These are phyloP conservation scores for Pammene aurita DNA, from an alignment of 2,888 invertebrate species.

Conservation along the genomic window DNA sequence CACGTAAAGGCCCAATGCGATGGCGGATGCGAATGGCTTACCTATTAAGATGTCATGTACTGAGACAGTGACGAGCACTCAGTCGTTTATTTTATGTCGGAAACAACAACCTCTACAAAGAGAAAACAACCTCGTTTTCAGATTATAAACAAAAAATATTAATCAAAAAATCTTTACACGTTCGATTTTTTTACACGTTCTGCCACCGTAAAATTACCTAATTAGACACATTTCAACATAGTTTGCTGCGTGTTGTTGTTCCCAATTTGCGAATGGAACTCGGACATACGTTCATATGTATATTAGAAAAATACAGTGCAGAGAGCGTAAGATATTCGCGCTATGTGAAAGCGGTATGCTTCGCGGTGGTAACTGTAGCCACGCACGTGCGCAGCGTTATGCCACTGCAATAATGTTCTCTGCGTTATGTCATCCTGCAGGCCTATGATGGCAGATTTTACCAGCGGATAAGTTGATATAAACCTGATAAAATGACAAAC, in stretches of 20 bases:
- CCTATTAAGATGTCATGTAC: too few species aligned
- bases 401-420: conserved; percentile 13
- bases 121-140: too few species aligned
- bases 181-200: conserved; percentile 3
- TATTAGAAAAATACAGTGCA: conserved; percentile 41
- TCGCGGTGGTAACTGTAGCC: neutral
- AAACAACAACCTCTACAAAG: too few species aligned
- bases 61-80: too few species aligned
- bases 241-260: neutral
- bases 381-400: conserved; percentile 31
- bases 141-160: too few species aligned
- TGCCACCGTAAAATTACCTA: conserved; percentile 12
- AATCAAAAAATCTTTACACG: too few species aligned
- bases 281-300: conserved; percentile 20
- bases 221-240: conserved; percentile 12
- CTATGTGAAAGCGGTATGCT: conserved; percentile 36
- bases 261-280: conserved; percentile 26
- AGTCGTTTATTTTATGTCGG: too few species aligned
- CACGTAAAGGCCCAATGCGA: too few species aligned
- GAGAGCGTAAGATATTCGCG: conserved; percentile 41
- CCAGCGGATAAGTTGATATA: too few species aligned
- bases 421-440: conserved; percentile 37
- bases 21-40: too few species aligned
- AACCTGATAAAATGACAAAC: too few species aligned
- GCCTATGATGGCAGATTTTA: too few species aligned